Conservation (phyloP, 2,888 invertebrate genomes). For the Antitype chi region DNA sequence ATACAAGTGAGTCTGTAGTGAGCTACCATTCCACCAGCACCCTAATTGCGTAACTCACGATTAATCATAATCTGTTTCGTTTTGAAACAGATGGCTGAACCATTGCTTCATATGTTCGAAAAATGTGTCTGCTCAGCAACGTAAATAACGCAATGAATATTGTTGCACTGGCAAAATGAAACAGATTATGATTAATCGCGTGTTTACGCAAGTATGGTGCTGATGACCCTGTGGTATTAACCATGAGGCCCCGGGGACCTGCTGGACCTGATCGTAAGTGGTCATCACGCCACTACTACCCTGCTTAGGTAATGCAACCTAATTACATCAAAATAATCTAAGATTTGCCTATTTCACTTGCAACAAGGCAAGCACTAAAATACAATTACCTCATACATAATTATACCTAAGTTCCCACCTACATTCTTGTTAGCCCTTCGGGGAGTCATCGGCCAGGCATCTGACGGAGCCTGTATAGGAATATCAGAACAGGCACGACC, state of each 20-base stretch:
- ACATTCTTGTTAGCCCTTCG: slow-evolving; percentile 2
- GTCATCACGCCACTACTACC: neutral
- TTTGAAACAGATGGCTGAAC: no score
- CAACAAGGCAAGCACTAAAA: neutral
- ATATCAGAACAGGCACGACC: slow-evolving; percentile 33
- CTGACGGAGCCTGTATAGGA: slow-evolving; percentile 22
- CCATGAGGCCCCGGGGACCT: neutral
- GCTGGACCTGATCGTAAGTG: neutral
- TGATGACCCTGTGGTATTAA: neutral
- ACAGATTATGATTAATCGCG: no score
- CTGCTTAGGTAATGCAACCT: neutral
- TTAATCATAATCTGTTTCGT: no score
- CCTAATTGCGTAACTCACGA: no score
- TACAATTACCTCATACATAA: neutral
- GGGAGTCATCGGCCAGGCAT: slow-evolving; percentile 24
- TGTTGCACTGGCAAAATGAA: no score
- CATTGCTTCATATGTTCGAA: no score
- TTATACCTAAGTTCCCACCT: neutral
- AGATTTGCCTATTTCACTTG: neutral
- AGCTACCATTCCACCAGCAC: no score
- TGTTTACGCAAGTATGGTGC: no score
- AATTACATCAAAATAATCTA: slow-evolving; percentile 1
- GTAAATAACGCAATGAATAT: no score
- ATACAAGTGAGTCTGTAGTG: no score
- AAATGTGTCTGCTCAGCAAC: no score